Evolutionary conservation across 2,797 vertebrate species (phyloP).

Genomic region (Chromobotia macracanthus): DNA sequence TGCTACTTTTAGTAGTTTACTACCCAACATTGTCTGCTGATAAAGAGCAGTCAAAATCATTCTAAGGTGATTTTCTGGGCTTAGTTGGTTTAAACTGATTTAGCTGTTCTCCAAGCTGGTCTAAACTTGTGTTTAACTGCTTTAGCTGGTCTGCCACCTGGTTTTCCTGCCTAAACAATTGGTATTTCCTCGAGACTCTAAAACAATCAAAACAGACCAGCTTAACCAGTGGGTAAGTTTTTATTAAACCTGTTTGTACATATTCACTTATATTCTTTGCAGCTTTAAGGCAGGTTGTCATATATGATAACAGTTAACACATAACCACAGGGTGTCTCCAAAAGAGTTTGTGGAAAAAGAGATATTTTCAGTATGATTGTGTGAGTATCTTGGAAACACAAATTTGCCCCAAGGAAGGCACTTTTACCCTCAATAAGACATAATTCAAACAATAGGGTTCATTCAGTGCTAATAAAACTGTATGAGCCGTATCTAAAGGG

Average conservation of each 20-base stretch:
- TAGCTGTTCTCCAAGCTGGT: too few species aligned
- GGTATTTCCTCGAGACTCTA: not conserved
- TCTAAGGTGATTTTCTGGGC: too few species aligned
- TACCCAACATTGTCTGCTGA: too few species aligned
- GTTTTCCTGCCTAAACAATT: too few species aligned
- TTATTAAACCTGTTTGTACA: slow-evolving; percentile 14
- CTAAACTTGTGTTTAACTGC: too few species aligned
- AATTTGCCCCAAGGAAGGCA: slow-evolving; percentile 63
- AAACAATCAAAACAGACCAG: not conserved
- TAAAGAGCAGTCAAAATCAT: too few species aligned
- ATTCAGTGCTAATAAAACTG: slow-evolving; percentile 64
- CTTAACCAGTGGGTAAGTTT: not conserved
- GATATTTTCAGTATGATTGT: slow-evolving; percentile 34
- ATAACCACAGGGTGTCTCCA: slow-evolving; percentile 35
- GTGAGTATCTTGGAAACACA: slow-evolving; percentile 37
- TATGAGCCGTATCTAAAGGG: slow-evolving; percentile 50
- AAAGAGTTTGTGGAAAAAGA: slow-evolving; percentile 45
- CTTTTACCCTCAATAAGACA: slow-evolving; percentile 57
- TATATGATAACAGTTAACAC: slow-evolving; percentile 39
- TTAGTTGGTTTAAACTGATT: too few species aligned
- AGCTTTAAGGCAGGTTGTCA: slow-evolving; percentile 56
- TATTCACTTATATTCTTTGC: slow-evolving; percentile 20
- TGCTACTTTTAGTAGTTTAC: too few species aligned
- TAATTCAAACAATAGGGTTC: slow-evolving; percentile 59
- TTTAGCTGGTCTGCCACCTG: too few species aligned